Conservation (phyloP, 2,113 vertebrate genomes). For the Ciconia boyciana region DNA sequence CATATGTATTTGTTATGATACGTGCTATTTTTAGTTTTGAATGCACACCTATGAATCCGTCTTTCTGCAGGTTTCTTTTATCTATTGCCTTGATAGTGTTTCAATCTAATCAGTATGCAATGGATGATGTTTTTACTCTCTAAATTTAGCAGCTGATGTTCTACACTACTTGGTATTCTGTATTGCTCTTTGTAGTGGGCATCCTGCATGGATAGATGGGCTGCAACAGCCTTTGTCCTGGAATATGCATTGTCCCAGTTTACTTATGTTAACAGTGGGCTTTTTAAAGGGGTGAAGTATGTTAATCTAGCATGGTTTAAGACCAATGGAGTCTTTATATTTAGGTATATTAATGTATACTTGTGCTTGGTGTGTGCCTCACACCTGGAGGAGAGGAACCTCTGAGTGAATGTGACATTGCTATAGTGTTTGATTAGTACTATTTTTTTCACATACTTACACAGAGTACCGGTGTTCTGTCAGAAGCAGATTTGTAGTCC, state of each 20-base stretch:
- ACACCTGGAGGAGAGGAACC: neutral
- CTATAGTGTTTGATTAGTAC: neutral
- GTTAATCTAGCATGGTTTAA: neutral
- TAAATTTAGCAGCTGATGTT: slow-evolving; percentile 50
- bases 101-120: slow-evolving; percentile 7
- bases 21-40: neutral
- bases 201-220: neutral
- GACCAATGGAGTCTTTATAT: neutral
- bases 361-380: neutral
- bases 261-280: neutral
- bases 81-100: neutral
- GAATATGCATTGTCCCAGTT: neutral
- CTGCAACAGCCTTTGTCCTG: neutral
- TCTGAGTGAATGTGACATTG: neutral
- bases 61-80: neutral
- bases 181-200: neutral
- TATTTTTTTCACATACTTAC: neutral
- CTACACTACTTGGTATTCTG: neutral
- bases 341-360: neutral
- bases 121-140: neutral
- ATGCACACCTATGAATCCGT: neutral
- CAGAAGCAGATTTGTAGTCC: neutral
- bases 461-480: neutral
- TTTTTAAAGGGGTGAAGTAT: neutral
- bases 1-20: neutral